Conservation (phyloP, 2,797 vertebrate genomes). For the Astyanax mexicanus region DNA sequence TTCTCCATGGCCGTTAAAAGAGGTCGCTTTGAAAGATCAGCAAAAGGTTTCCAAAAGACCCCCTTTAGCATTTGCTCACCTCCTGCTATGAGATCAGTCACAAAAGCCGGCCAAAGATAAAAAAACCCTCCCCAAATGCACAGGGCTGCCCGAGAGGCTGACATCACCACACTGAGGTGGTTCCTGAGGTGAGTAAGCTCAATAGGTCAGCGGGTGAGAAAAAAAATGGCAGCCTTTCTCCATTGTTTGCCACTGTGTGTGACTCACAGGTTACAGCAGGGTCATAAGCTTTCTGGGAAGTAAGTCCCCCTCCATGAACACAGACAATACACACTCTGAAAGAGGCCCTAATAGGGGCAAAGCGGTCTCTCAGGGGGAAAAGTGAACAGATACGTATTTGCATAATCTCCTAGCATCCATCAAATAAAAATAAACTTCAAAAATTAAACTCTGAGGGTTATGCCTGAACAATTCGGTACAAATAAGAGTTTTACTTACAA, state of each 20-base stretch:
- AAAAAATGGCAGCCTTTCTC: conserved; percentile 47
- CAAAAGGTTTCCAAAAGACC: background rate
- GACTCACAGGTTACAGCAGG: conserved; percentile 65
- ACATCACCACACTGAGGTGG: conserved; percentile 52
- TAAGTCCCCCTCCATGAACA: conserved; percentile 51
- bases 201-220: conserved; percentile 62
- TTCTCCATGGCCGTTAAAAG: background rate
- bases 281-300: conserved; percentile 72
- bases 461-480: background rate
- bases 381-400: background rate
- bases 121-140: background rate
- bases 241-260: conserved; percentile 58
- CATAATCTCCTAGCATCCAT: background rate
- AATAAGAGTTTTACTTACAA: no score
- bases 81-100: conserved; percentile 1
- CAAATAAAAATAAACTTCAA: no score
- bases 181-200: conserved; percentile 64
- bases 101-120: conserved; percentile 3
- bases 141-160: conserved; percentile 25
- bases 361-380: background rate
- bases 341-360: background rate
- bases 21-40: conserved; percentile 5
- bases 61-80: background rate
- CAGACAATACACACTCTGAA: background rate
- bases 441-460: background rate